Conservation (phyloP, 2,888 invertebrate genomes). For the Plagiodera versicolora region DNA sequence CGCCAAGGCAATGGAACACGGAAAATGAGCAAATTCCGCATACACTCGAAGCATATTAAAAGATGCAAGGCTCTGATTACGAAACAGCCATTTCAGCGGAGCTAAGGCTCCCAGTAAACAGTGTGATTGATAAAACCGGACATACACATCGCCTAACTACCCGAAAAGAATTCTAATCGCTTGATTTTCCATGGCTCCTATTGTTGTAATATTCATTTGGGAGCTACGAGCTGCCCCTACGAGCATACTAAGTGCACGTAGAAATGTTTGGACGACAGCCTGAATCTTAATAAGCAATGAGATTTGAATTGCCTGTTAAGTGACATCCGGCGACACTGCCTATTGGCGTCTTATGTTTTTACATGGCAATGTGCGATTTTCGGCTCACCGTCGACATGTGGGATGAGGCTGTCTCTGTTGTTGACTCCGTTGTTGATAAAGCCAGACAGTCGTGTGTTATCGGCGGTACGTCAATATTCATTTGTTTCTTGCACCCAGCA, state of each 20-base stretch:
- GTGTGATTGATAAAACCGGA: slow-evolving; percentile 26
- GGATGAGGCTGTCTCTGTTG: background rate
- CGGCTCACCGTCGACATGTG: background rate
- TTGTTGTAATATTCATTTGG: slow-evolving; percentile 46
- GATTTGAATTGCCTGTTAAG: slow-evolving; percentile 46
- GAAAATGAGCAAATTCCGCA: slow-evolving; percentile 5
- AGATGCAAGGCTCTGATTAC: slow-evolving; percentile 16
- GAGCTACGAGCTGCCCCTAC: slow-evolving; percentile 40
- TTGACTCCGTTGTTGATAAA: background rate
- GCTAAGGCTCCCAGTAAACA: slow-evolving; percentile 6
- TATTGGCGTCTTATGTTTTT: slow-evolving; percentile 18
- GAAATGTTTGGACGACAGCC: slow-evolving; percentile 35
- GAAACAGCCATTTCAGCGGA: slow-evolving; percentile 11
- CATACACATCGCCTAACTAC: slow-evolving; percentile 27
- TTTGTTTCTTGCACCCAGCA: no score
- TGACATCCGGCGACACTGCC: slow-evolving; percentile 42
- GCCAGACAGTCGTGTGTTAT: no score
- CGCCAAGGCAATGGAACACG: background rate
- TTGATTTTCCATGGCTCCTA: slow-evolving; percentile 37
- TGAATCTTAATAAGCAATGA: slow-evolving; percentile 46
- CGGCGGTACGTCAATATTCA: background rate
- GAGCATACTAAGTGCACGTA: slow-evolving; percentile 43
- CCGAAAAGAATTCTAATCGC: slow-evolving; percentile 34
- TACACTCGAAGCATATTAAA: slow-evolving; percentile 3
- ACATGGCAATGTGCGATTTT: slow-evolving; percentile 10